A percentile compares a stretch with the other conserved stretches of the same genome.
Conservation (phyloP, 2,113 vertebrate species). For the Strigops habroptila region DNA sequence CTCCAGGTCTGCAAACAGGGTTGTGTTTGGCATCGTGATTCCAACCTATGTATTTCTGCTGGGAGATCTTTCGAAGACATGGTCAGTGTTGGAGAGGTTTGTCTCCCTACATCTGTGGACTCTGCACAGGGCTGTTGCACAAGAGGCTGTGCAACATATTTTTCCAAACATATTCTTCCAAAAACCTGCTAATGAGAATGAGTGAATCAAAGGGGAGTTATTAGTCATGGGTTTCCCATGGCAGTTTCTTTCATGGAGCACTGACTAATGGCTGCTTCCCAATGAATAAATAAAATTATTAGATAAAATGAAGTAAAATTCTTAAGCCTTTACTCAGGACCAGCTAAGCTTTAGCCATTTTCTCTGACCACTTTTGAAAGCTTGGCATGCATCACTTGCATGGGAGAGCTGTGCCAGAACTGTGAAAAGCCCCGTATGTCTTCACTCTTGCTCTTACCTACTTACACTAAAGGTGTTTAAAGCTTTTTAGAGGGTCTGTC, state of each 20-base stretch:
- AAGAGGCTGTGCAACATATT: not conserved
- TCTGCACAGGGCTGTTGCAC: not conserved
- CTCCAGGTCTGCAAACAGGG: not conserved
- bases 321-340: not conserved
- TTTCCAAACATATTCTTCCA: not conserved
- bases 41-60: not conserved
- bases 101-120: not conserved
- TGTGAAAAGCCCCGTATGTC: not conserved
- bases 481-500: not conserved
- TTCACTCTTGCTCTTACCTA: not conserved
- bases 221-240: not conserved
- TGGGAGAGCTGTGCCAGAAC: not conserved
- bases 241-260: not conserved
- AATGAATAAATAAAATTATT: not conserved
- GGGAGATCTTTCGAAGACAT: not conserved
- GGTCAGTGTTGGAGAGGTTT: not conserved
- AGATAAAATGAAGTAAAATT: not conserved
- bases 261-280: not conserved
- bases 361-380: not conserved
- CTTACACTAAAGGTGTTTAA: not conserved
- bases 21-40: not conserved
- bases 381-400: not conserved
- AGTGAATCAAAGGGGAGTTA: not conserved
- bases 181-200: not conserved
- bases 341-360: not conserved